Evolutionary conservation across 2,888 invertebrate genomes (phyloP).

Genomic region (Dryobotodes eremita): DNA sequence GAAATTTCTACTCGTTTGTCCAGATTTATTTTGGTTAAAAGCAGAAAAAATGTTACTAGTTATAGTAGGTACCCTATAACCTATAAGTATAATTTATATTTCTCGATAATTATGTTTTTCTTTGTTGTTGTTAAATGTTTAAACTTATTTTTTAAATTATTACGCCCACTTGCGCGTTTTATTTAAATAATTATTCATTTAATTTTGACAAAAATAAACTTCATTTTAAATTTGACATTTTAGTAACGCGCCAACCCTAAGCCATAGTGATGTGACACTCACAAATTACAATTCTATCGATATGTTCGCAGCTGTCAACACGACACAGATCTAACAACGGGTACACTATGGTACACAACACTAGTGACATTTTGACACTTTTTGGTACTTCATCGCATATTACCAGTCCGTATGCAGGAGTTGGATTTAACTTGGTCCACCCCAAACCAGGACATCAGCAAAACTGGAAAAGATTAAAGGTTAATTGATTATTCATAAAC

Average conservation of each 20-base stretch:
- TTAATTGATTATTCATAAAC: conserved; percentile 23
- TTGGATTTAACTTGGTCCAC: conserved; percentile 88
- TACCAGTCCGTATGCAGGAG: conserved; percentile 90
- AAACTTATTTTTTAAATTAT: neutral
- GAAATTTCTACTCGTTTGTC: neutral
- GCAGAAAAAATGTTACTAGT: neutral
- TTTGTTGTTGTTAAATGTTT: neutral
- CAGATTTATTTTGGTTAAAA: neutral
- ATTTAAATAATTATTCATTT: neutral
- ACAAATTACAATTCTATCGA: conserved; percentile 56
- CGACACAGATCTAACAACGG: conserved; percentile 76
- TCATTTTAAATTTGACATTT: neutral
- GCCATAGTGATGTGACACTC: conserved; percentile 60
- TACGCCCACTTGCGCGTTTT: neutral
- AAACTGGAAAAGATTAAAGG: conserved; percentile 81
- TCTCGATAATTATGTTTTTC: neutral
- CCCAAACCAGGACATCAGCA: conserved; percentile 90
- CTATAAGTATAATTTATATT: neutral
- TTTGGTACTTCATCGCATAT: conserved; percentile 70
- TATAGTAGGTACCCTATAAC: neutral
- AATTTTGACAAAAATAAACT: neutral
- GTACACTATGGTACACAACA: conserved; percentile 70
- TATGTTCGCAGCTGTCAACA: conserved; percentile 69
- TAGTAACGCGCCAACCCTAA: conserved; percentile 23
- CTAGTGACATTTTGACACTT: conserved; percentile 65